phyloP scores from a whole-genome alignment of 2,113 vertebrate species.

The Erpornis zantholeuca region DNA sequence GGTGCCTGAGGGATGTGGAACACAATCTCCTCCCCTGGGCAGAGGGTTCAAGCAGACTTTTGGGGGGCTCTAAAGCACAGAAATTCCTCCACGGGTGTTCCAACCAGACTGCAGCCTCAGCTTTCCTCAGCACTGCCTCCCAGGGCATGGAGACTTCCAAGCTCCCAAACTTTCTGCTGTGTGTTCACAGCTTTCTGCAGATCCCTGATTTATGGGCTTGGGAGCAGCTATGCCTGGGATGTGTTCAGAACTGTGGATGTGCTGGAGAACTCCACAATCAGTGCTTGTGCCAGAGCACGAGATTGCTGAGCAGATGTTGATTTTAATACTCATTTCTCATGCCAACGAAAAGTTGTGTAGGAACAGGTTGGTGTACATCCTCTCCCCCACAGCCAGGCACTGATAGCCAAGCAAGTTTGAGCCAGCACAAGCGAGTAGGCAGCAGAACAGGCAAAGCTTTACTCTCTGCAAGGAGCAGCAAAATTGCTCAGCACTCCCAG shows the following conservation, averaged over 20 bases:
- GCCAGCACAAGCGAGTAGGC: neutral
- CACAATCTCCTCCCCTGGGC: neutral
- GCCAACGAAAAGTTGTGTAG: neutral
- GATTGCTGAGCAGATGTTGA: neutral
- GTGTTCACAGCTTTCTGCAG: neutral
- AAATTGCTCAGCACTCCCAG: neutral
- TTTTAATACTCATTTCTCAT: neutral
- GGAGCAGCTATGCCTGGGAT: neutral
- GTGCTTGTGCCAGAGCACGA: neutral
- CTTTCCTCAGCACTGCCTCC: neutral
- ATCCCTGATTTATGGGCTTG: neutral
- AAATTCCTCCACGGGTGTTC: neutral
- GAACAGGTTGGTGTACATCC: slow-evolving; percentile 22
- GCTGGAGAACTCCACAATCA: neutral
- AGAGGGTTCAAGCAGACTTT: neutral
- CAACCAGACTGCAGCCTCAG: neutral
- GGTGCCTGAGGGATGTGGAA: neutral
- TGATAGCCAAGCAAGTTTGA: neutral
- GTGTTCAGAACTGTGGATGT: neutral
- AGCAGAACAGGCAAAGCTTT: slow-evolving; percentile 3
- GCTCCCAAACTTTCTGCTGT: neutral
- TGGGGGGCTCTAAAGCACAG: neutral
- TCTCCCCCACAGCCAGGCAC: neutral
- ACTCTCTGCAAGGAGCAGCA: neutral
- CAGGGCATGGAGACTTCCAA: neutral